Conservation (phyloP, 2,113 vertebrate species). For the Eurypyga helias region DNA sequence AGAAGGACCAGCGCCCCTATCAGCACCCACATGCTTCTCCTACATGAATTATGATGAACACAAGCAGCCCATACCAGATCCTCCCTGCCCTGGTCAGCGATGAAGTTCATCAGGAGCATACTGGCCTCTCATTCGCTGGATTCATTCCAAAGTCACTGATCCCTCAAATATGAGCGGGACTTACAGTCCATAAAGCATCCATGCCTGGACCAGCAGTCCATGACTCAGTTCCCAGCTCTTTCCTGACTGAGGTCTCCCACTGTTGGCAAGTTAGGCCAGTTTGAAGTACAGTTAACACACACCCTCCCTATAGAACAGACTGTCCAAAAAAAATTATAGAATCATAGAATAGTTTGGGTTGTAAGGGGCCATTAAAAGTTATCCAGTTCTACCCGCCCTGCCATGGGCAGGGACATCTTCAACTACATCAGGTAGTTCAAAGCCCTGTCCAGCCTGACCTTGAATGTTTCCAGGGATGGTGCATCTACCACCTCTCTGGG, state of each 20-base stretch:
- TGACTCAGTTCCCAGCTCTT: background rate
- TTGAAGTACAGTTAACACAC: background rate
- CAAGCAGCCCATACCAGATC: background rate
- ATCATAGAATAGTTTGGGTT: background rate
- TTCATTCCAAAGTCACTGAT: no score
- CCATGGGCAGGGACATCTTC: background rate
- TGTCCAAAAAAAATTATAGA: no score
- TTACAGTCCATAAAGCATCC: background rate
- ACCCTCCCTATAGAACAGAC: background rate
- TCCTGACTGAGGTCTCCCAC: background rate
- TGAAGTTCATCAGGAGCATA: background rate
- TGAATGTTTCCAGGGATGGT: background rate
- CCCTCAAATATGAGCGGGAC: accelerated
- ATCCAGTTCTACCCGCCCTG: background rate
- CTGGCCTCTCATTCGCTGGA: accelerated
- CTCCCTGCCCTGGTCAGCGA: background rate
- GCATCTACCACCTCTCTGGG: background rate
- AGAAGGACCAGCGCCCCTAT: background rate
- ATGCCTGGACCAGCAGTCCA: background rate
- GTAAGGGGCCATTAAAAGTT: background rate
- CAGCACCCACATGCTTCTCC: background rate
- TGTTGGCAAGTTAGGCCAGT: background rate
- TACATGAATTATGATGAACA: background rate
- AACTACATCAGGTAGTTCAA: background rate
- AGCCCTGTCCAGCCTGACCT: background rate